Evolutionary conservation across 2,797 vertebrate species (phyloP).

Genomic region (Oophaga sylvatica): DNA sequence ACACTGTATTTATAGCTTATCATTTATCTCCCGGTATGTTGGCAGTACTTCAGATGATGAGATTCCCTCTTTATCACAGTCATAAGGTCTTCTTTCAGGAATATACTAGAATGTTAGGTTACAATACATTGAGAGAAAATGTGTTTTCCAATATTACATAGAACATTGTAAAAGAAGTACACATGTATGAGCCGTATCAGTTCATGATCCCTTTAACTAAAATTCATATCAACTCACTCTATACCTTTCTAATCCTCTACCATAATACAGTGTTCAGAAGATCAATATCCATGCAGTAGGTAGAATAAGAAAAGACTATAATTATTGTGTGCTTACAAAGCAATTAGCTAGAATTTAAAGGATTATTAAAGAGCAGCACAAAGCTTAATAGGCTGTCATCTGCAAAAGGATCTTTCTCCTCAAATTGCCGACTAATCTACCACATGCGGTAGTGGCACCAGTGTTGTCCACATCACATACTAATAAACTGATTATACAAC

Average conservation of each 20-base stretch:
- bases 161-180: background rate
- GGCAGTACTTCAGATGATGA: too few relatives aligned
- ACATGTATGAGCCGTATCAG: background rate
- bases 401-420: conserved; percentile 20
- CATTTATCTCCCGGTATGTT: too few relatives aligned
- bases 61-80: too few relatives aligned
- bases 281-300: background rate
- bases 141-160: background rate
- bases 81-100: too few relatives aligned
- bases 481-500: background rate
- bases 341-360: conserved; percentile 24
- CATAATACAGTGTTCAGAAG: background rate
- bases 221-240: background rate
- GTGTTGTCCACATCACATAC: background rate
- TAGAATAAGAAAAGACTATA: background rate
- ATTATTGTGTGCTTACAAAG: conserved; percentile 17
- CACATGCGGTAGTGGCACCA: background rate
- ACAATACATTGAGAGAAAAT: too few relatives aligned
- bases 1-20: too few relatives aligned
- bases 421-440: background rate
- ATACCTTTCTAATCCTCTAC: background rate
- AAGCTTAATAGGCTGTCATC: conserved; percentile 7
- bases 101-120: too few relatives aligned
- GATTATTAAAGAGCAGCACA: background rate
- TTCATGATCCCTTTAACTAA: background rate